Conservation (phyloP, 2,888 invertebrate species). For the Drosophila picticornis region DNA sequence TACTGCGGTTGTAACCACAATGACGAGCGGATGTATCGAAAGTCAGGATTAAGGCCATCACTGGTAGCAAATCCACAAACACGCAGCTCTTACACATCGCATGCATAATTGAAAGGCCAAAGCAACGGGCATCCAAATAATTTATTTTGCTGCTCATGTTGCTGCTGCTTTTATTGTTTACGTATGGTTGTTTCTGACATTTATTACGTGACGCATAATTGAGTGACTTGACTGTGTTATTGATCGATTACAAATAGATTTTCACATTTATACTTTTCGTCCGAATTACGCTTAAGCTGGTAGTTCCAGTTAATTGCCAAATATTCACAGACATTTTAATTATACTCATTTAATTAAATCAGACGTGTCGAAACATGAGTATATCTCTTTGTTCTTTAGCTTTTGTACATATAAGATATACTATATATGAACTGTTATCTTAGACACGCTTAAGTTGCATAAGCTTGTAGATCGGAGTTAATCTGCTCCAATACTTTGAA, state of each 20-base stretch:
- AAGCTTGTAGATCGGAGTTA: background rate
- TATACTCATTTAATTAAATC: background rate
- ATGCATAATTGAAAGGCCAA: constrained; percentile 46
- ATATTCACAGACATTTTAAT: background rate
- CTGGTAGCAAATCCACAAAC: constrained; percentile 14
- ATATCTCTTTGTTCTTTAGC: background rate
- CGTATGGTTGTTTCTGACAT: constrained; percentile 16
- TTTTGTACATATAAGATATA: background rate
- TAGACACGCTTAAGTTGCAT: background rate
- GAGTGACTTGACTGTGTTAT: background rate
- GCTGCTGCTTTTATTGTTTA: background rate
- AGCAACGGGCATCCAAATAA: constrained; percentile 22
- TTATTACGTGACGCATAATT: constrained; percentile 28
- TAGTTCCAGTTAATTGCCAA: background rate
- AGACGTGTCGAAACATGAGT: too few species aligned
- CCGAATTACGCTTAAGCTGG: background rate
- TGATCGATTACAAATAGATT: constrained; percentile 15
- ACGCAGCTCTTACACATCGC: constrained; percentile 35
- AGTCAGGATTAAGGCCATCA: background rate
- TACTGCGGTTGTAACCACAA: constrained; percentile 11
- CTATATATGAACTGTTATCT: background rate
- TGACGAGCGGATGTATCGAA: background rate
- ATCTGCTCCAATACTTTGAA: background rate
- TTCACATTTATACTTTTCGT: background rate
- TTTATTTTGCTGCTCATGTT: background rate